These are phyloP conservation scores for Copidosoma floridanum DNA, from an alignment of 1,140 invertebrate species.

Conservation along the genomic window DNA sequence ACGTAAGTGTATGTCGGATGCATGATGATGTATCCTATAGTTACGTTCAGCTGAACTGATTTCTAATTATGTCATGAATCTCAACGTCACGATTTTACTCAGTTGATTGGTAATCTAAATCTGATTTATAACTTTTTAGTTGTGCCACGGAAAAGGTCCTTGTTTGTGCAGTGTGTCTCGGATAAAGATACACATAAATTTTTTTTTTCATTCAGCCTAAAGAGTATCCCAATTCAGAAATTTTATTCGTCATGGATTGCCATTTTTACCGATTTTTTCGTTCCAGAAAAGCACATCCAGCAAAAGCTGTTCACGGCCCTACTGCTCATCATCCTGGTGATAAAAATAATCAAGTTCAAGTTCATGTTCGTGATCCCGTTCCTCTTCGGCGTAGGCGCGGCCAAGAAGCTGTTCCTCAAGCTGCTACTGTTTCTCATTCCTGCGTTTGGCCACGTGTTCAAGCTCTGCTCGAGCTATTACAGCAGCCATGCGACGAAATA, in stretches of 20 bases:
- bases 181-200: too few species aligned
- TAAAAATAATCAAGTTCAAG: constrained; percentile 76
- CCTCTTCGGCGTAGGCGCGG: constrained; percentile 72
- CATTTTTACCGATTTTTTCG: neutral
- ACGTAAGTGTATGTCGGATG: too few species aligned
- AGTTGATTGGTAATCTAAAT: too few species aligned
- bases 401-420: constrained; percentile 79
- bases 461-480: constrained; percentile 79
- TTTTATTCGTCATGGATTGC: neutral
- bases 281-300: constrained; percentile 73
- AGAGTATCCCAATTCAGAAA: neutral
- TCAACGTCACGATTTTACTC: too few species aligned
- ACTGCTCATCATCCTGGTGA: constrained; percentile 70
- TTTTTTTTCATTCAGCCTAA: neutral
- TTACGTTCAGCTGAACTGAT: too few species aligned
- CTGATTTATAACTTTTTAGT: too few species aligned
- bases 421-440: constrained; percentile 78
- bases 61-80: too few species aligned
- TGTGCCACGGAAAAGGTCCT: too few species aligned
- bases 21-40: too few species aligned
- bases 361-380: constrained; percentile 73
- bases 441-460: constrained; percentile 77
- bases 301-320: constrained; percentile 72
- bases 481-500: constrained; percentile 69
- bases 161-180: too few species aligned